Evolutionary conservation across 1,140 invertebrate genomes (phyloP).

Genomic region (Ruditapes philippinarum): DNA sequence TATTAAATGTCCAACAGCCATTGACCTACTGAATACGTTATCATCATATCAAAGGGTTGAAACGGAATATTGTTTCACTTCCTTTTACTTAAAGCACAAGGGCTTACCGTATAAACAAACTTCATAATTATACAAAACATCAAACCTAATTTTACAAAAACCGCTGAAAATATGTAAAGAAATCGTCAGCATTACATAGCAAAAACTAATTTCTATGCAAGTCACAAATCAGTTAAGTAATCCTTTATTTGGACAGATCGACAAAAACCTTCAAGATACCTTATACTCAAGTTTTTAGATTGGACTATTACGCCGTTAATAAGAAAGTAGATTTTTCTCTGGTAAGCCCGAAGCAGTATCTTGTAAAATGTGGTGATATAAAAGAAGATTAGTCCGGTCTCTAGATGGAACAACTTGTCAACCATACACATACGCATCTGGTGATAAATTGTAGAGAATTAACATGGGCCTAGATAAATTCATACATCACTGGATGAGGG

Average conservation of each 20-base stretch:
- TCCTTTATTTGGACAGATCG: background rate
- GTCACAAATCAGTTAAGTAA: background rate
- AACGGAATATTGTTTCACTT: too few species aligned
- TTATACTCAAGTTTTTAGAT: background rate
- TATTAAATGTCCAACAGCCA: too few species aligned
- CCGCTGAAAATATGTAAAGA: too few species aligned
- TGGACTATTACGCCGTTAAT: background rate
- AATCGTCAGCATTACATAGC: background rate
- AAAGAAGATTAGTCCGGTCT: conserved; percentile 4
- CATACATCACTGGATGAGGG: conserved; percentile 10
- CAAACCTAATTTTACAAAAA: too few species aligned
- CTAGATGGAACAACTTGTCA: conserved; percentile 19
- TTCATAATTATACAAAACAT: too few species aligned
- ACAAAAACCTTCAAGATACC: background rate
- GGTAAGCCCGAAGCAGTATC: background rate
- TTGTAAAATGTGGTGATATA: background rate
- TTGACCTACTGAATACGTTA: too few species aligned
- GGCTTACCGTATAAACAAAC: too few species aligned
- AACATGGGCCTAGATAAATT: background rate
- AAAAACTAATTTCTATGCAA: background rate
- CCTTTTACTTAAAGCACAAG: too few species aligned
- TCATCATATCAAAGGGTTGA: too few species aligned
- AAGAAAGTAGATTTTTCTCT: background rate
- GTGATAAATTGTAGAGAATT: conserved; percentile 30
- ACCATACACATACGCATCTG: background rate